phyloP scores from a whole-genome alignment of 1,140 invertebrate species.

The Araneus ventricosus region DNA sequence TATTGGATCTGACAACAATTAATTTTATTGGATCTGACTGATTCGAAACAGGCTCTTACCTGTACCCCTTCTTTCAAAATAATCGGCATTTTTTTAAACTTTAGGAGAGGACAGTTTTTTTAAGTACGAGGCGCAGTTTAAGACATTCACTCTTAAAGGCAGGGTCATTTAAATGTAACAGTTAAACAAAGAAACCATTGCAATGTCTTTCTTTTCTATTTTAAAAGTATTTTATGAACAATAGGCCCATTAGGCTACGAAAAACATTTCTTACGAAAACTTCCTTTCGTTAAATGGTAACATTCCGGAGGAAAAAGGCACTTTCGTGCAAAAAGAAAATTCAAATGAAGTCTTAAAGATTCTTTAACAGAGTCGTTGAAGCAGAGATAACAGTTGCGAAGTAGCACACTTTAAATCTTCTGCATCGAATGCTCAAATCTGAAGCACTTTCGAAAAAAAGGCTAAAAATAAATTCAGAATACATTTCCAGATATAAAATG shows the following conservation, averaged over 20 bases:
- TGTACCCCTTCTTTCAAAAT: not conserved
- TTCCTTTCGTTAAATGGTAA: not conserved
- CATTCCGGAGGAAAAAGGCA: not conserved
- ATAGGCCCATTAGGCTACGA: not conserved
- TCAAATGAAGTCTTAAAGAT: not conserved
- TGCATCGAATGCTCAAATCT: not conserved
- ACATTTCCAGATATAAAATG: not conserved
- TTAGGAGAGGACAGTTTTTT: not conserved
- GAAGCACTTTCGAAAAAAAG: not conserved
- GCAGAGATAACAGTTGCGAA: not conserved
- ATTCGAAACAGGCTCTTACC: too few relatives aligned
- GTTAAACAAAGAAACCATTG: not conserved
- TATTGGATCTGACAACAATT: too few relatives aligned
- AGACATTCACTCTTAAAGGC: not conserved
- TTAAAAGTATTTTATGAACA: not conserved
- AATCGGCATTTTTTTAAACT: not conserved
- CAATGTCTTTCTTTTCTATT: not conserved
- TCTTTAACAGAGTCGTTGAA: not conserved
- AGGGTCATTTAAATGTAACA: not conserved
- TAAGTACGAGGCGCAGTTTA: not conserved
- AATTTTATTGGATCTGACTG: too few relatives aligned
- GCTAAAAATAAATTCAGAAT: not conserved
- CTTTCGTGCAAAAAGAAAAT: not conserved
- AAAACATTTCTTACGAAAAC: not conserved
- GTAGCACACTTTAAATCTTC: not conserved